A percentile compares a stretch with the other conserved stretches of the same genome.
Evolutionary conservation across 2,888 invertebrate genomes (phyloP).

Genomic region (Lasioglossum calceatum): DNA sequence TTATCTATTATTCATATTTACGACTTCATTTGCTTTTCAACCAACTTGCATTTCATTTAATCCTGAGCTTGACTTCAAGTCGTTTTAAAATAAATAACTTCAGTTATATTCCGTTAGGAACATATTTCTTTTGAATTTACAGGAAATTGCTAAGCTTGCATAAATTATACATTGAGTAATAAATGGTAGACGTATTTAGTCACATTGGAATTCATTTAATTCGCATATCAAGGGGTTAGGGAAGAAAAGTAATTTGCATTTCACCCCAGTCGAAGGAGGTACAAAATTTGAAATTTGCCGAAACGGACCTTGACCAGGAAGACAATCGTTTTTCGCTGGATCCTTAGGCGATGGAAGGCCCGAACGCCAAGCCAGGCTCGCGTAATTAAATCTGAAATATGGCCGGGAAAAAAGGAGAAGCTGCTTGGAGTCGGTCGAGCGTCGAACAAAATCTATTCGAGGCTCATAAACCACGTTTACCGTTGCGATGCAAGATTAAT

Average conservation of each 20-base stretch:
- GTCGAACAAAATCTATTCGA: slow-evolving; percentile 29
- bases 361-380: not conserved
- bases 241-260: not conserved
- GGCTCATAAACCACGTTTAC: slow-evolving; percentile 46
- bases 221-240: not conserved
- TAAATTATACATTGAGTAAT: not conserved
- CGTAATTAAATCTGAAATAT: slow-evolving; percentile 39
- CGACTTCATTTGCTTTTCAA: not conserved
- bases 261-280: not conserved
- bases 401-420: not conserved
- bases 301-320: not conserved
- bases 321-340: not conserved
- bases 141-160: not conserved
- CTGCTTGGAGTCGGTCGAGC: not conserved
- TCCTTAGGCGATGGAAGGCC: not conserved
- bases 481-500: slow-evolving; percentile 47
- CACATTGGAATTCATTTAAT: not conserved
- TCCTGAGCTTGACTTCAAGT: too few relatives aligned
- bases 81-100: too few relatives aligned
- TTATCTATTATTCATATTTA: not conserved
- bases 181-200: not conserved
- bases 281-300: not conserved
- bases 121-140: not conserved
- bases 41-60: not conserved
- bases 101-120: too few relatives aligned